phyloP scores from a whole-genome alignment of 2,113 vertebrate genomes.

The Colius striatus region DNA sequence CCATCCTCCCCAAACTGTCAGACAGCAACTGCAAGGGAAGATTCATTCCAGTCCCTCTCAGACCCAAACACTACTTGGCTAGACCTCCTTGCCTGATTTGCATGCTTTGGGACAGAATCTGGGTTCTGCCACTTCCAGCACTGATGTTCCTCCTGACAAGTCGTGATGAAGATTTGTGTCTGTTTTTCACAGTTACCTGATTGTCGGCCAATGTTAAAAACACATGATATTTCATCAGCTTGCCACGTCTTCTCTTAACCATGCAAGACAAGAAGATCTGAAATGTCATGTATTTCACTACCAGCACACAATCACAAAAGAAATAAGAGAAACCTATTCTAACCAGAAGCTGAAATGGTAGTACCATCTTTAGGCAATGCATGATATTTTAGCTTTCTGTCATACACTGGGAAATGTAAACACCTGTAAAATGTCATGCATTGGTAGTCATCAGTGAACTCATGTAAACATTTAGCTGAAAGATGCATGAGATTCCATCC shows the following conservation, averaged over 20 bases:
- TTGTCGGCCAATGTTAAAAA: background rate
- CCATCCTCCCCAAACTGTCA: fast-evolving
- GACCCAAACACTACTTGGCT: background rate
- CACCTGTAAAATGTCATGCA: conserved; percentile 83
- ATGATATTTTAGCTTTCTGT: conserved; percentile 79
- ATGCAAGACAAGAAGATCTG: background rate
- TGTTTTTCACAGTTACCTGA: background rate
- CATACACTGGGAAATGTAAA: conserved; percentile 67
- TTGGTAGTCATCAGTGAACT: conserved; percentile 74
- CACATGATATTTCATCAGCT: background rate
- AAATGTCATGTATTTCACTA: conserved; percentile 18
- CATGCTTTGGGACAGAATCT: background rate
- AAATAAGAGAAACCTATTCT: conserved; percentile 25
- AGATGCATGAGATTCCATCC: conserved; percentile 85
- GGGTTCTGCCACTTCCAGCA: background rate
- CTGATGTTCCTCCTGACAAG: background rate
- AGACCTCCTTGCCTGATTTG: background rate
- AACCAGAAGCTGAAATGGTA: conserved; percentile 22
- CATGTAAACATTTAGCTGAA: conserved; percentile 62
- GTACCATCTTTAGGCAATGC: conserved; percentile 58
- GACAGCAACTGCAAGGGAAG: background rate
- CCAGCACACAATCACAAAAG: conserved; percentile 30
- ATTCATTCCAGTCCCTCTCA: background rate
- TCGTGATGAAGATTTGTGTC: background rate
- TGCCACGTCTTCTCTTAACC: background rate